Conservation (phyloP, 2,888 invertebrate species). For the Aporophyla nigra region DNA sequence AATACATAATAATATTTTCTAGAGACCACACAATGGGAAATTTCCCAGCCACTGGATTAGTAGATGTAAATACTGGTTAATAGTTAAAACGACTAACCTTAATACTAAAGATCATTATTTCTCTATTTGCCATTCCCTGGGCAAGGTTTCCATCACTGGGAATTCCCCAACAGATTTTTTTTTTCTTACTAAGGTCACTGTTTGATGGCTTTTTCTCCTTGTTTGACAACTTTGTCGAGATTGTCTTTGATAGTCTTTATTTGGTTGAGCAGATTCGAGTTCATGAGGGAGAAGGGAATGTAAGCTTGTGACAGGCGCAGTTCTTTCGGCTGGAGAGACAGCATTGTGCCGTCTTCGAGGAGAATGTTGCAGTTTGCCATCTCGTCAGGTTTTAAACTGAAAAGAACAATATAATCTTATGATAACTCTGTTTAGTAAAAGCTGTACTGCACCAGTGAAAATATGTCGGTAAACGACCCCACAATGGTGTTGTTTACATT, state of each 20-base stretch:
- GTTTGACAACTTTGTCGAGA: slow-evolving; percentile 83
- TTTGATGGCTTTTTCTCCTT: slow-evolving; percentile 79
- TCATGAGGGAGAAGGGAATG: slow-evolving; percentile 87
- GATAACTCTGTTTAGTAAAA: background rate
- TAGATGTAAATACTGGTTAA: slow-evolving; percentile 29
- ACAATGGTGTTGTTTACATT: no score
- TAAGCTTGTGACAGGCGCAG: slow-evolving; percentile 84
- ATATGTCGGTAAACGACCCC: no score
- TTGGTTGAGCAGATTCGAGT: slow-evolving; percentile 83
- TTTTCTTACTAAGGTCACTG: slow-evolving; percentile 57
- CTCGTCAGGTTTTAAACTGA: slow-evolving; percentile 87
- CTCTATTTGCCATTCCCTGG: slow-evolving; percentile 19
- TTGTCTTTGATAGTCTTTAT: slow-evolving; percentile 89
- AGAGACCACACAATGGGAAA: slow-evolving; percentile 44
- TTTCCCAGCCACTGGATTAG: slow-evolving; percentile 59
- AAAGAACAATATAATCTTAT: slow-evolving; percentile 46
- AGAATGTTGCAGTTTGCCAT: slow-evolving; percentile 93
- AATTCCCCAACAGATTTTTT: slow-evolving; percentile 26
- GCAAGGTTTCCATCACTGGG: slow-evolving; percentile 22
- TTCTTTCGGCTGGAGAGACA: slow-evolving; percentile 91
- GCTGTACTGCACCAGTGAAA: background rate
- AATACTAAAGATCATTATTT: slow-evolving; percentile 28
- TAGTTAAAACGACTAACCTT: slow-evolving; percentile 14
- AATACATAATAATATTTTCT: slow-evolving; percentile 44
- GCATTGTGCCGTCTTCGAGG: slow-evolving; percentile 91